These are phyloP conservation scores for Barypeithes pellucidus DNA, from an alignment of 2,888 invertebrate species.

Conservation along the genomic window DNA sequence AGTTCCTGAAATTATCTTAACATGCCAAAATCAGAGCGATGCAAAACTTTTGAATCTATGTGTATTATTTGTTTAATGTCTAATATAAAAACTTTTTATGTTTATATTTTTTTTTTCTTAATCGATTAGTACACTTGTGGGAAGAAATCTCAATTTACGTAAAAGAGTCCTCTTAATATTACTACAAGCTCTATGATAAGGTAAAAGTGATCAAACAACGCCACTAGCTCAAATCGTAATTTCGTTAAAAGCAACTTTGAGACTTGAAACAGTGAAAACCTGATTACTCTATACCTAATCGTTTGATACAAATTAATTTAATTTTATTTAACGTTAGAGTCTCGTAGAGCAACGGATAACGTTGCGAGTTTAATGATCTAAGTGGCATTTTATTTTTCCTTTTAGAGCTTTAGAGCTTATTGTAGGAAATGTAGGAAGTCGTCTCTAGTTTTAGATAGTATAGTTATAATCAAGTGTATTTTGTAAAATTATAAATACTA, in stretches of 20 bases:
- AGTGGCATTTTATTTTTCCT: slow-evolving; percentile 44
- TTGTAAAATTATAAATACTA: slow-evolving; percentile 23
- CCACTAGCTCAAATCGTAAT: slow-evolving; percentile 29
- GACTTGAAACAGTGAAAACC: slow-evolving; percentile 34
- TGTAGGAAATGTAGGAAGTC: slow-evolving; percentile 36
- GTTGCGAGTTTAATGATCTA: slow-evolving; percentile 49
- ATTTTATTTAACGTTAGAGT: slow-evolving; percentile 49
- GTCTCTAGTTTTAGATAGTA: slow-evolving; percentile 38
- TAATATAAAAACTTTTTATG: too few species aligned
- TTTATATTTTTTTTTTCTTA: too few species aligned
- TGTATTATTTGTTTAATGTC: too few species aligned
- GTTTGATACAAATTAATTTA: slow-evolving; percentile 50
- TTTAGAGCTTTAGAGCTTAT: slow-evolving; percentile 42
- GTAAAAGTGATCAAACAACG: slow-evolving; percentile 13
- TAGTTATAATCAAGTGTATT: slow-evolving; percentile 31
- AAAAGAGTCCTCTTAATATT: too few species aligned
- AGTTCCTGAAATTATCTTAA: too few species aligned
- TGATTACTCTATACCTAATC: slow-evolving; percentile 47
- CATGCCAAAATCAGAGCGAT: too few species aligned
- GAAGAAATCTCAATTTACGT: too few species aligned
- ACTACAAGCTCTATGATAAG: not conserved
- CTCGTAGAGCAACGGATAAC: slow-evolving; percentile 48
- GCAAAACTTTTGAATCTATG: too few species aligned
- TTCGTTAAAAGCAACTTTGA: slow-evolving; percentile 38
- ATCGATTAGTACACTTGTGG: too few species aligned